phyloP scores from a whole-genome alignment of 1,140 invertebrate genomes.

The Drosophila takahashii region DNA sequence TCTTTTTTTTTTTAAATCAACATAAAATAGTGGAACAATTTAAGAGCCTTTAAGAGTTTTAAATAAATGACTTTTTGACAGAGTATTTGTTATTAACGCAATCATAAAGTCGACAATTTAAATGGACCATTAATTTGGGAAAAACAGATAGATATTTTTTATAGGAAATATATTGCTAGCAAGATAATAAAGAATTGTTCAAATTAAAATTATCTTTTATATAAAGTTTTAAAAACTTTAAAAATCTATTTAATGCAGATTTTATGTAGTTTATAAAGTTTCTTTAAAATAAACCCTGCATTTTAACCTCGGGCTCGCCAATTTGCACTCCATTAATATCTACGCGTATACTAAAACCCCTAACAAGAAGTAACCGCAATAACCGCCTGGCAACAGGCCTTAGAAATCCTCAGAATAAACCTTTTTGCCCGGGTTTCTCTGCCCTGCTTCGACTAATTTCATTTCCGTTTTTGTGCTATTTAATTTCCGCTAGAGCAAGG shows the following conservation, averaged over 20 bases:
- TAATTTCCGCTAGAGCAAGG: slow-evolving; percentile 65
- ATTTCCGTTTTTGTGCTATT: slow-evolving; percentile 74
- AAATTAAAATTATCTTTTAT: background rate
- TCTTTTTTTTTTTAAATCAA: background rate
- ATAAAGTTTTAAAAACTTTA: background rate
- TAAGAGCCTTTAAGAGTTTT: background rate
- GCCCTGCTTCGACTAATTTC: slow-evolving; percentile 62
- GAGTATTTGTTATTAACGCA: background rate
- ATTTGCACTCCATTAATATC: slow-evolving; percentile 29
- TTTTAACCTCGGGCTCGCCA: background rate
- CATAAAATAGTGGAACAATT: background rate
- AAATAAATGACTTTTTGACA: background rate
- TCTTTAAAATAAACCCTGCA: no score
- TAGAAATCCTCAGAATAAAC: slow-evolving; percentile 7
- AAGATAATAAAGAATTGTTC: background rate
- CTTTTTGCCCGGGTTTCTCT: slow-evolving; percentile 12
- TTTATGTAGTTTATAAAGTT: no score
- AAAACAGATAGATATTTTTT: background rate
- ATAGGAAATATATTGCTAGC: background rate
- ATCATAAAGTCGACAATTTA: no score
- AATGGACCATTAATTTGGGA: background rate
- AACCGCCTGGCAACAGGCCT: background rate
- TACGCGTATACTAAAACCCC: background rate
- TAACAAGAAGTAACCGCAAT: slow-evolving; percentile 27
- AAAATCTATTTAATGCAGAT: no score